phyloP scores from a whole-genome alignment of 2,888 invertebrate genomes.

The Onchidella celtica region DNA sequence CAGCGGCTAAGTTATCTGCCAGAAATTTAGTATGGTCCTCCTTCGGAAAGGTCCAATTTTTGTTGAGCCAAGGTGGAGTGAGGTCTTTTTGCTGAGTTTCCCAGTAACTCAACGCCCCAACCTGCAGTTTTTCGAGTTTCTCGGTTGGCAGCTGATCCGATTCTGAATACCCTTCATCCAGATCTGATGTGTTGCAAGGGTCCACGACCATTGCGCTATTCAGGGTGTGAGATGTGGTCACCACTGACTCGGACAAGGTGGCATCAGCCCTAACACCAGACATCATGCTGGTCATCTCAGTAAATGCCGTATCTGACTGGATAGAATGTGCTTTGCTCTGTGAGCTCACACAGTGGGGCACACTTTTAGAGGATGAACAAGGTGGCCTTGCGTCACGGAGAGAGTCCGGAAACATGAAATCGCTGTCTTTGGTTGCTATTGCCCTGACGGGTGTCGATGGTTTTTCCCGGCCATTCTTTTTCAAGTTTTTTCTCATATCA shows the following conservation, averaged over 20 bases:
- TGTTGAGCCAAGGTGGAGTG: constrained; percentile 6
- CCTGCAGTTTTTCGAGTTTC: background rate
- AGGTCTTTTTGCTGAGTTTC: background rate
- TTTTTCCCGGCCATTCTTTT: no score
- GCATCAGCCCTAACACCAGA: background rate
- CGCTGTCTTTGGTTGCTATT: no score
- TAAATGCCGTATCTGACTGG: constrained; percentile 24
- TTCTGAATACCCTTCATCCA: constrained; percentile 12
- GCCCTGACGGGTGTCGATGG: no score
- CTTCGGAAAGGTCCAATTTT: background rate
- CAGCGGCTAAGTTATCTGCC: background rate
- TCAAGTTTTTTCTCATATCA: no score
- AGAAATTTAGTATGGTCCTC: background rate
- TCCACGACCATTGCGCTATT: background rate
- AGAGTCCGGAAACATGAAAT: no score
- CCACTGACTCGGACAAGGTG: background rate
- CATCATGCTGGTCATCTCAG: constrained; percentile 25
- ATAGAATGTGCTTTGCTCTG: background rate
- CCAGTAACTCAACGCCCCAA: background rate
- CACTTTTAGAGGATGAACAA: background rate
- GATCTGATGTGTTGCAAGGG: background rate
- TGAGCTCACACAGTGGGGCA: background rate
- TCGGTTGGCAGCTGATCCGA: background rate
- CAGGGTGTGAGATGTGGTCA: background rate
- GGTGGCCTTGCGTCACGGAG: no score